Base-by-base conservation (phyloP, 2,888 invertebrate species). In the Luffia ferchaultella region DNA sequence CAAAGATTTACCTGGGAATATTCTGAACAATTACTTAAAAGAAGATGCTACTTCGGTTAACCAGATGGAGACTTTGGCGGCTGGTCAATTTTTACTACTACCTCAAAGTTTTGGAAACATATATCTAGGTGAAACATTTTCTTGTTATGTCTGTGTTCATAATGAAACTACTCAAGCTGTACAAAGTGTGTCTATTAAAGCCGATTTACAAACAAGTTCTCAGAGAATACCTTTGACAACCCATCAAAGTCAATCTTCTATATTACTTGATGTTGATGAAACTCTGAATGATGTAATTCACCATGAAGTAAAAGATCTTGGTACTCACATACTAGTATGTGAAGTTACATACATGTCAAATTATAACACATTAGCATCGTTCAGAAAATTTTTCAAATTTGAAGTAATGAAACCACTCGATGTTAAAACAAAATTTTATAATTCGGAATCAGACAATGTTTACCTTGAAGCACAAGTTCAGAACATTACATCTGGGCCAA, bases 251-350 rank as follows among this genome's bases (percentile, higher is more conserved):
- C 87, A 89, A 58, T 73, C 87, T 1, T 86, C 89, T 5, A 79
- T 86, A 1, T 80, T 87, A 60, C 70, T 90, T 49, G 85, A 85
- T 61, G 91, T 95, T 1, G 93, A 95, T 62, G 90, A 93, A 65
- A 97, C 95, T 12, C 87, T 97, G 16, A 96, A 97, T 78, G 93
- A 97, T 78, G 95, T 98, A 40, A 96, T 98, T 65, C 94, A 96
- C 66, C 97, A 99, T 80, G 98, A 99, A 87, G 97, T 99, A n/a
- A 98, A 98, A 77, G 98, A 99, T 83, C 91, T 97, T 59, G 98
- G 98, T 43, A 95, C 96, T 45, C 98, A 99, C 69, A 97, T 98
- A 67, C 83, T 99, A 58, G 96, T 98, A 1, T 99, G 98, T 80
- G 96, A 98, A 76, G 97, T 99, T 1, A 93, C 91, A 57, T 99